Conservation (phyloP, 2,113 vertebrate genomes). For the Cyanocitta stelleri region DNA sequence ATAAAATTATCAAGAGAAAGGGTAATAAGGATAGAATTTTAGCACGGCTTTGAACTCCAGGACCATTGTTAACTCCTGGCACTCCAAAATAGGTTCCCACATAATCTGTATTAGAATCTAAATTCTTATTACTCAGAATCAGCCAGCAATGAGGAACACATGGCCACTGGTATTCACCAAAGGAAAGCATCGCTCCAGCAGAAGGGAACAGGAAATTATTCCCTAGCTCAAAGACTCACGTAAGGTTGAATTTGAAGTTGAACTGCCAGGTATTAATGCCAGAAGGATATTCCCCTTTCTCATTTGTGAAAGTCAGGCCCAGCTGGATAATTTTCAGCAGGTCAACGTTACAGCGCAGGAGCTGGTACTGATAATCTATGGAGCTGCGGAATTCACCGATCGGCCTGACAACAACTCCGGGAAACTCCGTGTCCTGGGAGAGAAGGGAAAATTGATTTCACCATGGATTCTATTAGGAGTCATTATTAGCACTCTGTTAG, state of each 20-base stretch:
- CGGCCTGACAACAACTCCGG: constrained; percentile 92
- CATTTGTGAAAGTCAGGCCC: constrained; percentile 95
- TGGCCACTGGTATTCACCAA: fast-evolving
- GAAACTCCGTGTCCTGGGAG: constrained; percentile 94
- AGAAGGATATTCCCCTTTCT: constrained; percentile 91
- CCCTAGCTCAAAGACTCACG: constrained; percentile 72
- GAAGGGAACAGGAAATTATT: background rate
- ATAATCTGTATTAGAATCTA: background rate
- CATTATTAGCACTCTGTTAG: background rate
- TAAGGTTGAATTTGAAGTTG: constrained; percentile 99
- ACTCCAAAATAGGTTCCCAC: background rate
- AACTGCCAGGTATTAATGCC: constrained; percentile 98
- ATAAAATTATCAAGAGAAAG: background rate
- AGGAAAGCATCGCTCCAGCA: background rate
- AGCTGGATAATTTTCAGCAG: constrained; percentile 97
- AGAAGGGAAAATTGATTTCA: background rate
- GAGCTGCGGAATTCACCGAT: constrained; percentile 98
- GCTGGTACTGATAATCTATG: constrained; percentile 96
- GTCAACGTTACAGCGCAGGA: constrained; percentile 95
- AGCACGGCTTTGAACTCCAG: background rate
- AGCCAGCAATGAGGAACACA: background rate
- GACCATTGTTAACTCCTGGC: background rate
- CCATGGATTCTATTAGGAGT: background rate
- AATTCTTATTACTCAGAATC: background rate
- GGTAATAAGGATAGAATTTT: background rate